phyloP scores from a whole-genome alignment of 1,140 invertebrate genomes.

The Drosophila oshimai region DNA sequence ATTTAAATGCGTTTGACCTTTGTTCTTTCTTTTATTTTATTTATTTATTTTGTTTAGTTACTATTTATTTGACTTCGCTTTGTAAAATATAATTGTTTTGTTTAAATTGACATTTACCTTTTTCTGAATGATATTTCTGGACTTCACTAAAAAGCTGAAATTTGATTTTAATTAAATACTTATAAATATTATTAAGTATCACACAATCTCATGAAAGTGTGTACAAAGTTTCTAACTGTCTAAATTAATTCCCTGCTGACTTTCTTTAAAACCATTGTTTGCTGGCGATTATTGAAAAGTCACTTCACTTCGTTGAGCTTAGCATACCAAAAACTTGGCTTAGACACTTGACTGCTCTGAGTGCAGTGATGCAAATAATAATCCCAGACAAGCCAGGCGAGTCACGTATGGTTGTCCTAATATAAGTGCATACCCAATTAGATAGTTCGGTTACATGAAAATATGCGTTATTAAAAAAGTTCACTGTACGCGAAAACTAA shows the following conservation, averaged over 20 bases:
- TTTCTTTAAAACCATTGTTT: constrained; percentile 10
- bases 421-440: constrained; percentile 28
- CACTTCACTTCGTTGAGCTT: constrained; percentile 12
- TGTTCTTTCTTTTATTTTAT: too few species aligned
- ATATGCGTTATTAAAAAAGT: constrained; percentile 3
- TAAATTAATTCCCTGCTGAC: background rate
- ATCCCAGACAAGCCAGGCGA: constrained; percentile 7
- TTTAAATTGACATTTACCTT: too few species aligned
- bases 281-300: background rate
- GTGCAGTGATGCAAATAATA: constrained; percentile 21
- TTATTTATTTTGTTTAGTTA: too few species aligned
- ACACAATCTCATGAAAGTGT: too few species aligned
- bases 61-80: too few species aligned
- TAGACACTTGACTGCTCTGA: constrained; percentile 15
- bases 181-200: too few species aligned
- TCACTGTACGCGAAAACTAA: background rate
- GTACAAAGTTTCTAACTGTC: background rate
- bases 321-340: constrained; percentile 12
- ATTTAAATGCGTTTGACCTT: too few species aligned
- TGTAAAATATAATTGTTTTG: too few species aligned
- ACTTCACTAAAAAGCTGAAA: too few species aligned
- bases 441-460: too few species aligned
- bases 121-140: too few species aligned
- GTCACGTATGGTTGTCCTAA: constrained; percentile 20
- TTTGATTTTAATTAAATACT: too few species aligned